Evolutionary conservation across 2,113 vertebrate species (phyloP).

Genomic region (Ammodytes marinus): DNA sequence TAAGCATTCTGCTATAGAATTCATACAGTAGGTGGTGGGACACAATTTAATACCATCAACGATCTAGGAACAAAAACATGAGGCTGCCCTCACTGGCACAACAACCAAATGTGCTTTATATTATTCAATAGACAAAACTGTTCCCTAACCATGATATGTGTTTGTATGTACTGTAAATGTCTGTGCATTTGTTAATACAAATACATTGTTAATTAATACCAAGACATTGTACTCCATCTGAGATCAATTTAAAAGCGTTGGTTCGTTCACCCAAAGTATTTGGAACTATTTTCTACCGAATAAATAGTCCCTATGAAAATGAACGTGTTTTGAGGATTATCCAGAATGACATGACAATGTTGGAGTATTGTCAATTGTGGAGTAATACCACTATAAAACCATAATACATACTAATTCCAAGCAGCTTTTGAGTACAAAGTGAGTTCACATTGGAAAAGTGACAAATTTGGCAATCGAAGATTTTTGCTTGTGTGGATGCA

Average conservation of each 20-base stretch:
- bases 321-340: neutral
- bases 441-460: neutral
- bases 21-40: constrained; percentile 22
- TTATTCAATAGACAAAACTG: neutral
- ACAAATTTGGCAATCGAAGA: neutral
- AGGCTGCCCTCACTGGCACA: neutral
- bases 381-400: neutral
- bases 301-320: neutral
- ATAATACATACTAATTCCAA: neutral
- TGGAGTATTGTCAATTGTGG: neutral
- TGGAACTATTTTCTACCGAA: neutral
- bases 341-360: neutral
- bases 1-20: constrained; percentile 7
- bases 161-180: neutral
- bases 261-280: neutral
- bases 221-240: neutral
- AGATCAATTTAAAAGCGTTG: neutral
- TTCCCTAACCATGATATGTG: neutral
- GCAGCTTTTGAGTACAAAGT: neutral
- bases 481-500: neutral
- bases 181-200: neutral
- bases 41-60: constrained; percentile 7
- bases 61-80: neutral
- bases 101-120: neutral
- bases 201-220: no score